Evolutionary conservation across 2,888 invertebrate species (phyloP), one percentile per base, ranked within the genome.

Genomic region (Dione juno): DNA sequence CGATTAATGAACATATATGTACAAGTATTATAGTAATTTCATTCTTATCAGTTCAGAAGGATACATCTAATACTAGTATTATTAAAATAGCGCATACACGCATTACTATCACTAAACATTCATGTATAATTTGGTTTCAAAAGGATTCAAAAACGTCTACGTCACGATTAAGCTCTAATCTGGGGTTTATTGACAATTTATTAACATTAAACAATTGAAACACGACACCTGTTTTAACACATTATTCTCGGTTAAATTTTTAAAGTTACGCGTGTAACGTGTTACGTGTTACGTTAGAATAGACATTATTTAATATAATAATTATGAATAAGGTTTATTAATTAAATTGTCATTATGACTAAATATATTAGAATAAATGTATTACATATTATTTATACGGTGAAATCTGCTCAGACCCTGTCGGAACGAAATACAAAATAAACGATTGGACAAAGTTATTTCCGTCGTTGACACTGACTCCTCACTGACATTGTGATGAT

Each of bases 131-230:
- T 77, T 76, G 77, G 61, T 66, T 71, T 61, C 61, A 68, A 71
- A 67, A 71, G 67, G 52, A 71, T 66, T 73, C 78, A 83, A 81
- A 63, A 77, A 80, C 81, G 73, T 77, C 81, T 82, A 84, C 77
- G 77, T 80, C 76, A 84, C 78, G 75, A 79, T 79, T 86, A 88
- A 88, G 87, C 85, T 87, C 86, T 84, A 86, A 74, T 78, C 78
- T 77, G 84, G 84, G 84, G 84, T 84, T 84, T 78, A 76, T 79
- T 63, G 66, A 72, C 66, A 61, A 21, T 66, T 21, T 63, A 50
- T 70, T 71, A 69, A 68, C 58, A 66, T 53, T 58, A 61, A 67
- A 71, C 45, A 57, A 57, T 54, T 66, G 48, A 65, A 53, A 37
- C 21, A 67, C 57, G 54, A 52, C 52, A 71, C 50, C 63, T 50